Base-by-base conservation (phyloP, 2,113 vertebrate genomes). In the Bettongia penicillata region DNA sequence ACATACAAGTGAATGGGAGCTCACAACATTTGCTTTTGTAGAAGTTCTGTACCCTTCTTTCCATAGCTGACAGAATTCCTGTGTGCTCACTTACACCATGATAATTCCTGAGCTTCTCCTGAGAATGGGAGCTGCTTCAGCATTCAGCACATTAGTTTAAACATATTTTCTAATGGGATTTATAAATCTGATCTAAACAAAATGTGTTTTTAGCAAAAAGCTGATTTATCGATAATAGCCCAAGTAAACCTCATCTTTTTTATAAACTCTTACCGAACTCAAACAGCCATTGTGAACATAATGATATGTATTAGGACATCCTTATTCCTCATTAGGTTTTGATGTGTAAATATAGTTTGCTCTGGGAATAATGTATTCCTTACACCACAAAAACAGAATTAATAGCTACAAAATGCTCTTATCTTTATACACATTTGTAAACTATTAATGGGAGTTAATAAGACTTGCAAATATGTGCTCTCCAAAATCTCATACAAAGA, bases 101-200 rank as follows among this genome's bases (percentile, higher is more conserved):
- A 26, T 93, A 94, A 97, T 95, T 94, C 51, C 92, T 24, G 77
- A 93, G 77, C 61, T 26, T 49, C 92, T 96, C 90, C 89, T 92
- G 49, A 90, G 77, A 16, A 19, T 89, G 50, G 49, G 47, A 57
- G 10, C 84, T 97, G 37, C 92, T 93, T 96, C 96, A 94, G 28
- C 93, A 96, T 95, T 94, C 48, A 95, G 47, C 95, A 93, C 8
- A 52, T 89, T 93, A 92, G 57, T 8, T 53, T 93, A n/a, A 96
- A 94, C 91, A 96, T 96, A 97, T 96, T 94, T 96, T 94, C 84
- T 84, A 68, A 95, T 43, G 96, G 91, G 84, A 93, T 96, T 97
- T 97, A 94, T 94, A 95, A 96, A 97, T 96, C 51, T 91, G 43
- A 91, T 96, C 89, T 93, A 95, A 92, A 14, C 23, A 93, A 94